These are phyloP conservation scores for Potamilus streckersoni DNA, from an alignment of 1,140 invertebrate species.

Conservation along the genomic window DNA sequence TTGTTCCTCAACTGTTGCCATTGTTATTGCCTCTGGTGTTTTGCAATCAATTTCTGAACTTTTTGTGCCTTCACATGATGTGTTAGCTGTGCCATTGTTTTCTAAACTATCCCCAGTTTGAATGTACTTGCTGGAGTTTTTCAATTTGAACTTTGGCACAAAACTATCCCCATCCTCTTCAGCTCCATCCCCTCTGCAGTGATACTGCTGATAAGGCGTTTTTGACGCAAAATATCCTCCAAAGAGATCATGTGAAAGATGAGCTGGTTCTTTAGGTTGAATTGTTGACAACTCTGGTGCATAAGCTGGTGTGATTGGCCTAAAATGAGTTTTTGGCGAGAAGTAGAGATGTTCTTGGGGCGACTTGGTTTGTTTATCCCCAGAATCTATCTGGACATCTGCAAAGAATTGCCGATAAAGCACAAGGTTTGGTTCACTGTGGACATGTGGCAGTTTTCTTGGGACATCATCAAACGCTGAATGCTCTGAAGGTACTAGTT, in stretches of 20 bases:
- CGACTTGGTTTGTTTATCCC: conserved; percentile 10
- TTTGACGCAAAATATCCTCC: conserved; percentile 39
- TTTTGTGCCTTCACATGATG: neutral
- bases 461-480: conserved; percentile 56
- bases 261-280: conserved; percentile 4
- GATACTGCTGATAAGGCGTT: conserved; percentile 49
- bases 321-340: conserved; percentile 55
- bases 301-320: conserved; percentile 48
- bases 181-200: conserved; percentile 11
- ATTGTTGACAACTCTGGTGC: conserved; percentile 21
- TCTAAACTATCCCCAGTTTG: conserved; percentile 47
- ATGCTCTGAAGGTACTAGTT: conserved; percentile 48
- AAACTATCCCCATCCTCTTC: conserved; percentile 39
- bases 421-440: conserved; percentile 47
- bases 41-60: conserved; percentile 10
- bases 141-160: conserved; percentile 52
- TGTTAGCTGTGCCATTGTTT: conserved; percentile 7
- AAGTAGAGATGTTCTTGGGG: conserved; percentile 48
- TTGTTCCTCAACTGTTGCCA: conserved; percentile 28
- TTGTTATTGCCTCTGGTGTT: conserved; percentile 22
- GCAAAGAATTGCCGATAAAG: conserved; percentile 19
- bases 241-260: conserved; percentile 37
- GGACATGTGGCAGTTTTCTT: conserved; percentile 45
- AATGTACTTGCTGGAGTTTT: conserved; percentile 48
- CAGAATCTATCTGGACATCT: conserved; percentile 4